These are phyloP conservation scores for Pseudomugil gertrudae DNA, from an alignment of 2,797 vertebrate species.

Conservation along the genomic window DNA sequence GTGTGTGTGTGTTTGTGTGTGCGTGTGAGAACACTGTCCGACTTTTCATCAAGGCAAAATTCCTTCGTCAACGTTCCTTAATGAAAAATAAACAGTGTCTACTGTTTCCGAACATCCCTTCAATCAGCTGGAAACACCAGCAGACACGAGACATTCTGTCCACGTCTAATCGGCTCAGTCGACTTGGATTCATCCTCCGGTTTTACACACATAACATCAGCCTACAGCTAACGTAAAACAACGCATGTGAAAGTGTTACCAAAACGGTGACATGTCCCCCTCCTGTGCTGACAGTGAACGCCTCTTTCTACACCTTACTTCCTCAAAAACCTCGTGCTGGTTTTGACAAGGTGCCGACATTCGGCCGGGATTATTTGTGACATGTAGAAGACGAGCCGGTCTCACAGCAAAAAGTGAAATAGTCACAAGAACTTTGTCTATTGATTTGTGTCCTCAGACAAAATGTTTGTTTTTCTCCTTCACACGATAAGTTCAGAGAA, in stretches of 20 bases:
- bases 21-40: constrained; percentile 5
- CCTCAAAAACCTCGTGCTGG: not conserved
- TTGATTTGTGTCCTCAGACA: too few species aligned
- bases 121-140: constrained; percentile 30
- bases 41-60: constrained; percentile 23
- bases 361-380: not conserved
- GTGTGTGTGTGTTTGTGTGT: constrained; percentile 4
- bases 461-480: too few species aligned
- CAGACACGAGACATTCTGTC: constrained; percentile 4
- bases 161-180: constrained; percentile 20
- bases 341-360: not conserved
- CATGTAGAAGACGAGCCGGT: not conserved
- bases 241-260: not conserved
- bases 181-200: not conserved
- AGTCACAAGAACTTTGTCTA: too few species aligned
- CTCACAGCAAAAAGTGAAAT: too few species aligned
- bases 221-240: not conserved
- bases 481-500: too few species aligned
- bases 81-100: constrained; percentile 61
- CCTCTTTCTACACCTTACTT: not conserved
- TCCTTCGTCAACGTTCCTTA: constrained; percentile 37
- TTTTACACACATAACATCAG: not conserved
- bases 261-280: not conserved
- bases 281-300: not conserved
- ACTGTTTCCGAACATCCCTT: constrained; percentile 39